These are phyloP conservation scores for Lepidostoma basale DNA, from an alignment of 1,140 invertebrate genomes.

Conservation along the genomic window DNA sequence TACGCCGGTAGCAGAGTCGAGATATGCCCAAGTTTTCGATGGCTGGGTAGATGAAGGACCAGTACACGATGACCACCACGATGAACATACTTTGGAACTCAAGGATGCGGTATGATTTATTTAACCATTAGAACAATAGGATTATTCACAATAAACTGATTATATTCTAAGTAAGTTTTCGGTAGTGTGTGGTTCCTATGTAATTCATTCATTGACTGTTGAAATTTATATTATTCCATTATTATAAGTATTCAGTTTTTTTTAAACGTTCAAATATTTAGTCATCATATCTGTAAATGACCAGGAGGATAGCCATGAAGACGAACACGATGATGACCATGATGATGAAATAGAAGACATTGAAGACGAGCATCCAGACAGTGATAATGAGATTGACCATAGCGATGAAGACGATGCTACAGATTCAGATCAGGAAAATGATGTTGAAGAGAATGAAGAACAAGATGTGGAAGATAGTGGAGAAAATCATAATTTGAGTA, in stretches of 20 bases:
- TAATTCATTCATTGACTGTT: no score
- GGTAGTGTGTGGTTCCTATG: no score
- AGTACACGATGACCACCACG: conserved; percentile 62
- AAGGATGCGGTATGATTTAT: conserved; percentile 54
- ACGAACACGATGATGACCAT: conserved; percentile 49
- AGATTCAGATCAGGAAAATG: conserved; percentile 53
- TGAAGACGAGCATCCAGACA: conserved; percentile 52
- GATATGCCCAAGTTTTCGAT: conserved; percentile 74
- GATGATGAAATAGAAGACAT: conserved; percentile 50
- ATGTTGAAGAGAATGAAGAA: conserved; percentile 47
- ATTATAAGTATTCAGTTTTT: no score
- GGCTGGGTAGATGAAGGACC: conserved; percentile 77
- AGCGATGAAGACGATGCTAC: conserved; percentile 49
- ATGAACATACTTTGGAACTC: conserved; percentile 58
- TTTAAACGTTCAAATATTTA: no score
- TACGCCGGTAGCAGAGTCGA: conserved; percentile 70
- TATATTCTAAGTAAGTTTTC: no score
- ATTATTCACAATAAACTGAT: no score
- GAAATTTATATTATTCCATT: no score
- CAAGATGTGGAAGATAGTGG: conserved; percentile 48
- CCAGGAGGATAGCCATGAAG: conserved; percentile 46
- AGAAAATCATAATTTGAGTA: conserved; percentile 48
- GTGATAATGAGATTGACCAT: conserved; percentile 45
- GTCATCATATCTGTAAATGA: conserved; percentile 36
- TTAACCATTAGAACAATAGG: no score